Evolutionary conservation across 35 echinoderm and acorn worm genomes (phyloP).

Genomic region (Patiria miniata): DNA sequence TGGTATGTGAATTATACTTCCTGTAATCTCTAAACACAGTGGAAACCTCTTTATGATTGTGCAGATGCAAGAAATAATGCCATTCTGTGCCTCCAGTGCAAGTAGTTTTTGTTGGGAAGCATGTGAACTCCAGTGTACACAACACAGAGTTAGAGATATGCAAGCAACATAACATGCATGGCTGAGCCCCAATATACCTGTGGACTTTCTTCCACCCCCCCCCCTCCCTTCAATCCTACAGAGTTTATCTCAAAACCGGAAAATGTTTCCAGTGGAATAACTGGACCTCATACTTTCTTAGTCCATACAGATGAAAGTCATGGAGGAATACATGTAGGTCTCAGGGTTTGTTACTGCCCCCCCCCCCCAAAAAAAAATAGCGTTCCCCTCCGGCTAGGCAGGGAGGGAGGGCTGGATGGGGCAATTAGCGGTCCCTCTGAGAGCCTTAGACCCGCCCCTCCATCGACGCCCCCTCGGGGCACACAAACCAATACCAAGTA

Average conservation of each 20-base stretch:
- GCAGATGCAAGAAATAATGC: background rate
- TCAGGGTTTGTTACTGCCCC: background rate
- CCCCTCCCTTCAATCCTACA: background rate
- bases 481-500: conserved; percentile 12
- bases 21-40: background rate
- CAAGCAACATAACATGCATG: conserved; percentile 10
- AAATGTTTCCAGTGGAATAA: conserved; percentile 19
- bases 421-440: conserved; percentile 27
- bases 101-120: background rate
- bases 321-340: background rate
- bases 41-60: background rate
- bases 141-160: background rate
- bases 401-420: conserved; percentile 13
- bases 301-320: background rate
- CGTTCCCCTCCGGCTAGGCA: background rate
- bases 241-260: background rate
- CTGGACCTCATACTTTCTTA: background rate
- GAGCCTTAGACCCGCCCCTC: conserved; percentile 16
- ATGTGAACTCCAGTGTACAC: background rate
- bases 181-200: background rate
- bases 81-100: background rate
- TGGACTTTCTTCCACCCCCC: no score
- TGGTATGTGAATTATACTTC: conserved; percentile 11
- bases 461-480: background rate
- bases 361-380: background rate